Percentiles rank a stretch among this genome's conserved stretches.
These are phyloP conservation scores for Meleagris gallopavo DNA, from an alignment of 2,113 vertebrate genomes.

Conservation along the genomic window DNA sequence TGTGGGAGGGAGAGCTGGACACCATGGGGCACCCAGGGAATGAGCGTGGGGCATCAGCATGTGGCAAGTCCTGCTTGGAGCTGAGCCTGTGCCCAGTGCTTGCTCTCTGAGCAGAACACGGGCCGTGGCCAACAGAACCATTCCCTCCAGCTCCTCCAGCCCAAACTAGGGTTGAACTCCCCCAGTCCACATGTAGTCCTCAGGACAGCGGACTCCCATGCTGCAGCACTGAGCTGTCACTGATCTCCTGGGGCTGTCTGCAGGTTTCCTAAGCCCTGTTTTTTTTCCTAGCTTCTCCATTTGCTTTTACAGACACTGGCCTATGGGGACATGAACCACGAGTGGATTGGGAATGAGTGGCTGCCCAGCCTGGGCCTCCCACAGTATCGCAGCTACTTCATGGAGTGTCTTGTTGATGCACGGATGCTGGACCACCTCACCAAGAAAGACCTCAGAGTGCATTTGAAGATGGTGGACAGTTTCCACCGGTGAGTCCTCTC, in stretches of 20 bases:
- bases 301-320: slow-evolving; percentile 86
- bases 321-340: slow-evolving; percentile 98
- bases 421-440: slow-evolving; percentile 97
- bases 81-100: not conserved
- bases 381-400: slow-evolving; percentile 98
- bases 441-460: slow-evolving; percentile 95
- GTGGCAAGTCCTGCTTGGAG: not conserved
- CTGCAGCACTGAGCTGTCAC: not conserved
- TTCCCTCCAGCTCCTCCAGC: not conserved
- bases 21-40: rapidly evolving
- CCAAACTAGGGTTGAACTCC: not conserved
- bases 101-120: not conserved
- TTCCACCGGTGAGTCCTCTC: slow-evolving; percentile 88
- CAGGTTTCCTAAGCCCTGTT: not conserved
- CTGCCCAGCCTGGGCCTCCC: slow-evolving; percentile 94
- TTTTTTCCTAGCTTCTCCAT: not conserved
- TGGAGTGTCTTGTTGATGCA: slow-evolving; percentile 97
- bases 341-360: slow-evolving; percentile 99
- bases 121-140: not conserved
- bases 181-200: not conserved
- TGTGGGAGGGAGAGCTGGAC: not conserved
- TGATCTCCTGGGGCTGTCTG: not conserved
- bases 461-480: slow-evolving; percentile 98
- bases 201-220: not conserved
- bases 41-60: not conserved